These are phyloP conservation scores for Pipistrellus kuhlii DNA, from an alignment of 2,797 vertebrate species.

Conservation along the genomic window DNA sequence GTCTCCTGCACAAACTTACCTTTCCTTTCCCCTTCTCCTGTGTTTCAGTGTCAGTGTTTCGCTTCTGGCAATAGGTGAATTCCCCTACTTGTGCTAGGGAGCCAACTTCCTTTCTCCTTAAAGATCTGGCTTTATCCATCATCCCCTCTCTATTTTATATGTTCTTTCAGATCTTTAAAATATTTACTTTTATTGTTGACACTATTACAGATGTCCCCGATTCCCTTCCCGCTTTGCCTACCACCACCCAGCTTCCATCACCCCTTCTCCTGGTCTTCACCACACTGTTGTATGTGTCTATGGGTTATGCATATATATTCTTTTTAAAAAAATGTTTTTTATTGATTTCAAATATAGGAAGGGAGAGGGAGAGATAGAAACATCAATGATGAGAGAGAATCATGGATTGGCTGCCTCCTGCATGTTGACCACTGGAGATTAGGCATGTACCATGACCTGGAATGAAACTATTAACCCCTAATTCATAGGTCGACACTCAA, in stretches of 20 bases:
- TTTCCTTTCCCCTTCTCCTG: not conserved
- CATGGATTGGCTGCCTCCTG: too few species aligned
- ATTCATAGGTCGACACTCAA: too few species aligned
- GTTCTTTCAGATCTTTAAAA: not conserved
- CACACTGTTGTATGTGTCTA: too few species aligned
- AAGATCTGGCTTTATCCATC: not conserved
- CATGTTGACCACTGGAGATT: too few species aligned
- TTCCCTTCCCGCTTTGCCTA: not conserved
- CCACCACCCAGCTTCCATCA: not conserved
- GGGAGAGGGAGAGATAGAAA: too few species aligned
- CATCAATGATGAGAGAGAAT: too few species aligned
- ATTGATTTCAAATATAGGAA: too few species aligned
- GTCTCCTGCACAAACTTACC: not conserved
- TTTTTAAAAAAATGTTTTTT: too few species aligned
- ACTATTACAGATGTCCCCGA: not conserved
- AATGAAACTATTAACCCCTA: too few species aligned
- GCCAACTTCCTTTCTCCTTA: not conserved
- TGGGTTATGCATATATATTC: too few species aligned
- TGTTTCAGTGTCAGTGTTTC: not conserved
- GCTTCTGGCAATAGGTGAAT: conserved; percentile 2
- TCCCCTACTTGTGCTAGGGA: not conserved
- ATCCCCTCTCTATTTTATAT: not conserved
- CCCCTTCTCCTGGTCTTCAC: too few species aligned
- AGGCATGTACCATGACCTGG: too few species aligned
- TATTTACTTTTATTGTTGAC: not conserved